Percentiles rank a stretch among this genome's conserved stretches.
These are phyloP conservation scores for Neoscelio sp. DNA, from an alignment of 2,888 invertebrate genomes.

Conservation along the genomic window DNA sequence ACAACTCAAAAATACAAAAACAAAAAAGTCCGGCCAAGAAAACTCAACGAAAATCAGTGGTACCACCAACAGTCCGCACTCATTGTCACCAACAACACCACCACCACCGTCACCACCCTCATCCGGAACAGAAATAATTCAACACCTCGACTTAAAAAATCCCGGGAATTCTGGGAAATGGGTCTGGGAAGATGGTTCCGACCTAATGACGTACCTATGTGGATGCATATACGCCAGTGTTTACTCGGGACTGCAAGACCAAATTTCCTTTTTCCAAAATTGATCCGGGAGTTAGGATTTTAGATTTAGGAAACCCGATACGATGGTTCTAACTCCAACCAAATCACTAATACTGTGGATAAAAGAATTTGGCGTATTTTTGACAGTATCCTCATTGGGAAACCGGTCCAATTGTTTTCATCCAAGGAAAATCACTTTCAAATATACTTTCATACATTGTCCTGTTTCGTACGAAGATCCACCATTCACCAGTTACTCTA, in stretches of 20 bases:
- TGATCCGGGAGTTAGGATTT: not conserved
- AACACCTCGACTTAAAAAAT: not conserved
- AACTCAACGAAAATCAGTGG: slow-evolving; percentile 16
- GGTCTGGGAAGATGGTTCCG: not conserved
- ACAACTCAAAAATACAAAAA: not conserved
- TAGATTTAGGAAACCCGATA: slow-evolving; percentile 2
- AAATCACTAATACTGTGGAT: too few relatives aligned
- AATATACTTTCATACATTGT: too few relatives aligned
- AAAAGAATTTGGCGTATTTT: too few relatives aligned
- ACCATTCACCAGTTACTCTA: too few relatives aligned
- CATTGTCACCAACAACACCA: not conserved
- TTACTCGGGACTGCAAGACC: not conserved
- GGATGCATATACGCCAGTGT: slow-evolving; percentile 70
- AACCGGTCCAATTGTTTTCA: too few relatives aligned
- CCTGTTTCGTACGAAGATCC: too few relatives aligned
- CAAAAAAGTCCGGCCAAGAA: slow-evolving; percentile 1
- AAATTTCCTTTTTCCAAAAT: too few relatives aligned
- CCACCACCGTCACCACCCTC: not conserved
- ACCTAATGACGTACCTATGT: slow-evolving; percentile 70
- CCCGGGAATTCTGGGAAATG: not conserved
- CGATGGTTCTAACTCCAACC: too few relatives aligned
- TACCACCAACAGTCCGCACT: not conserved
- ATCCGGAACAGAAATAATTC: not conserved
- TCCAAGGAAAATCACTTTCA: too few relatives aligned
- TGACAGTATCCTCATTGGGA: too few relatives aligned